These are phyloP conservation scores for Rhynchotus rufescens DNA, from an alignment of 2,797 vertebrate species.

Conservation along the genomic window DNA sequence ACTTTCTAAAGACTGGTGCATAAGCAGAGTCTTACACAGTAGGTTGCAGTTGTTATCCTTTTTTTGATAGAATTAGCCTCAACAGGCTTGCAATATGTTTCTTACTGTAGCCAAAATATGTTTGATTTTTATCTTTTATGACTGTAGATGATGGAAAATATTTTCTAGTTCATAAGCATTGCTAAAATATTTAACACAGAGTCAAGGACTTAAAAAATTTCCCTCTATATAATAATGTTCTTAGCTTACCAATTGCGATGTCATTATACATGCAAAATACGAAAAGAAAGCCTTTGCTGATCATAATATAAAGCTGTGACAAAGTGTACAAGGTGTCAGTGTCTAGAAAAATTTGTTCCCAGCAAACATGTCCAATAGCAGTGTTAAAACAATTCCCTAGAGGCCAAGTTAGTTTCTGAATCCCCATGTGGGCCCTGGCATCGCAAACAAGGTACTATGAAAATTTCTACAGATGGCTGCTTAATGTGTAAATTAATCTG, in stretches of 20 bases:
- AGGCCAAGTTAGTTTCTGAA: slow-evolving; percentile 60
- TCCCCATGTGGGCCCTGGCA: slow-evolving; percentile 42
- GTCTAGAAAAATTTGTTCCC: slow-evolving; percentile 62
- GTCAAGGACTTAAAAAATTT: slow-evolving; percentile 21
- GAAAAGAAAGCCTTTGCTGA: slow-evolving; percentile 18
- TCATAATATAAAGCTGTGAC: slow-evolving; percentile 55
- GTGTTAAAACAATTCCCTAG: slow-evolving; percentile 25
- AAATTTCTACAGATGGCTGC: slow-evolving; percentile 78
- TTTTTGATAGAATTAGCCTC: slow-evolving; percentile 47
- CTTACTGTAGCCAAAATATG: slow-evolving; percentile 36
- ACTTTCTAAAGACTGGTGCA: background rate
- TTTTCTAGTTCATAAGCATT: slow-evolving; percentile 58
- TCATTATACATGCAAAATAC: slow-evolving; percentile 37
- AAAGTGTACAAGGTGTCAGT: slow-evolving; percentile 19
- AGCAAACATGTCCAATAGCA: slow-evolving; percentile 16
- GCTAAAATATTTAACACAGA: slow-evolving; percentile 46
- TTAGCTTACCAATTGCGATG: slow-evolving; percentile 31
- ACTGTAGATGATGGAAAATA: slow-evolving; percentile 59
- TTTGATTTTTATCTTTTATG: slow-evolving; percentile 61
- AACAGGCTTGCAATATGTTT: slow-evolving; percentile 37
- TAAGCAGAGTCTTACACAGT: background rate
- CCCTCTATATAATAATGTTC: background rate
- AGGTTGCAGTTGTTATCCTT: slow-evolving; percentile 16
- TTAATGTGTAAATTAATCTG: slow-evolving; percentile 81
- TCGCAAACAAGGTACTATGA: slow-evolving; percentile 63